Conservation (phyloP, 2,113 vertebrate genomes). For the Sinocyclocheilus maitianheensis region DNA sequence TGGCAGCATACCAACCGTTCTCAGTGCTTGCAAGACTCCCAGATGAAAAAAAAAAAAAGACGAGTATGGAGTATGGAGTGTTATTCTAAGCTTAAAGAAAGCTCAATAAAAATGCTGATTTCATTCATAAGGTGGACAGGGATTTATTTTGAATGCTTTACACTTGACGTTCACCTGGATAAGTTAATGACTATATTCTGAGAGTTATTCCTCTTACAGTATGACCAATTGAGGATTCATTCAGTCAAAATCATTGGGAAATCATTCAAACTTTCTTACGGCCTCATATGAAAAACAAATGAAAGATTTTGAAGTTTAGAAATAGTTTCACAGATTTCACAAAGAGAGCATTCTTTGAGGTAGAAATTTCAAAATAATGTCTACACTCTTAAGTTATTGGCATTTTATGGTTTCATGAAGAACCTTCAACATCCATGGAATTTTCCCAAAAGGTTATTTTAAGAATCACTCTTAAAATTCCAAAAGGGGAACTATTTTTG, state of each 20-base stretch:
- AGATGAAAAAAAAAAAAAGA: not conserved
- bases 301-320: not conserved
- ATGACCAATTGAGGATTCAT: not conserved
- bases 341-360: not conserved
- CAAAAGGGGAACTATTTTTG: too few relatives aligned
- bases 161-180: not conserved
- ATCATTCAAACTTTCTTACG: not conserved
- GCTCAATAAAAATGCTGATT: slow-evolving; percentile 12
- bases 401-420: not conserved
- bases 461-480: not conserved
- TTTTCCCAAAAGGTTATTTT: not conserved
- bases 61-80: not conserved
- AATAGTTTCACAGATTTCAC: not conserved
- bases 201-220: not conserved
- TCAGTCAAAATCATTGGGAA: not conserved
- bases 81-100: slow-evolving; percentile 12
- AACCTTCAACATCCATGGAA: not conserved
- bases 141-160: not conserved
- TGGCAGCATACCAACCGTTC: slow-evolving; percentile 58
- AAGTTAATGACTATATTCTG: not conserved
- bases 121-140: not conserved
- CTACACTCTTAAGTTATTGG: too few relatives aligned
- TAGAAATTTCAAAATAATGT: not conserved
- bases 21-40: slow-evolving; percentile 25
- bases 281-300: not conserved